Evolutionary conservation across 1,140 invertebrate genomes (phyloP), one percentile per base, ranked within the genome.

Genomic region (Ceratoteleas bidentatus): DNA sequence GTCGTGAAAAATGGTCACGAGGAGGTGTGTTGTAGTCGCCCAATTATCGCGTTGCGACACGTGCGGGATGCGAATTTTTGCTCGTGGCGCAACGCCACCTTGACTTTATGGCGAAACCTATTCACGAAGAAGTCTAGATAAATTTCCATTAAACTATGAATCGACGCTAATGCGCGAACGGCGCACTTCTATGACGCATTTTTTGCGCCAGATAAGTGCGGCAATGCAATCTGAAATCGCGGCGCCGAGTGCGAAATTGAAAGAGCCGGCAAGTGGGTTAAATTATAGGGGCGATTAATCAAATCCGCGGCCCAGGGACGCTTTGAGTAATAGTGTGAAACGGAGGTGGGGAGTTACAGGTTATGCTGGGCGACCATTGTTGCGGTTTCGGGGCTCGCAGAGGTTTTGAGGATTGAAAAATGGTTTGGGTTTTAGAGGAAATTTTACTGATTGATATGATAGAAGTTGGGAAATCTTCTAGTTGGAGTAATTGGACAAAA

Each of bases 61-160:
- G 64, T 70, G 11, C 38, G 11, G 11, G 16, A 16, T 9, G 43
- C 15, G 8, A 70, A 78, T 65, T 57, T 78, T 58, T 78, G 64
- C 50, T 14, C 73, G 65, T 4, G 36, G 14, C 24, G 14, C 15
- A 60, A 78, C 70, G 16, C 7, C 16, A 61, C 68, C 76, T 79
- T 79, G 76, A 68, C 68, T 79, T 68, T 43, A 56, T 79, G 68
- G 10, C 56, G 76, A 79, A 79, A 79, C 73, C 62, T 79, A 72
- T 79, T 72, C 76, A 72, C 38, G 54, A 72, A 66, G 66, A 79
- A 66, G 76, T 72, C 54, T 66, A 72, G 53, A 65, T 79, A 79
- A 72, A 79, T 79, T 79, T 72, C 76, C 61, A 79, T 79, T 79
- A 60, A 65, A 70, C 65, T 60, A 70, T 49, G 53, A 70, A 78